phyloP scores from a whole-genome alignment of 2,797 vertebrate species.

The Hemitrygon akajei region DNA sequence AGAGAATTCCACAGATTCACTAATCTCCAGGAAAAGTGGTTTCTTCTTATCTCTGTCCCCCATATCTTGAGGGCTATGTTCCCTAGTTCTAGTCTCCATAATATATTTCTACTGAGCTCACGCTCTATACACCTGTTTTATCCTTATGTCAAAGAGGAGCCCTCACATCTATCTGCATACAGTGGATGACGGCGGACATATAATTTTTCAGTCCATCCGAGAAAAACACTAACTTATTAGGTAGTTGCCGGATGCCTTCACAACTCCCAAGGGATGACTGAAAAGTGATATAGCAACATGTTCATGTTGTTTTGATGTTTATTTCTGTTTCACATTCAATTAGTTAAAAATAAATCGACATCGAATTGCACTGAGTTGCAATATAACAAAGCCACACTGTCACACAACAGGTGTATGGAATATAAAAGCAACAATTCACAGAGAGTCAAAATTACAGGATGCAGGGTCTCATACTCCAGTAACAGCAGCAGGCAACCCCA shows the following conservation, averaged over 20 bases:
- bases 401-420: neutral
- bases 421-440: neutral
- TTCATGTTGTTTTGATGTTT: neutral
- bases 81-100: too few species aligned
- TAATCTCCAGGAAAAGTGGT: too few species aligned
- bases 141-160: too few species aligned
- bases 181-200: too few species aligned
- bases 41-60: too few species aligned
- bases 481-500: neutral
- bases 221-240: neutral
- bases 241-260: neutral
- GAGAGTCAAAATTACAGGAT: neutral
- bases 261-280: neutral
- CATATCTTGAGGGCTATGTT: too few species aligned
- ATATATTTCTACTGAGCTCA: too few species aligned
- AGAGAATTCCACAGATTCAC: too few species aligned
- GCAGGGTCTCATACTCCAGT: neutral
- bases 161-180: too few species aligned
- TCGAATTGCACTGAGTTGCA: neutral
- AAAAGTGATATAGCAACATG: neutral
- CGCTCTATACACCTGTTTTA: too few species aligned
- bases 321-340: slow-evolving; percentile 19
- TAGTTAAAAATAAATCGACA: slow-evolving; percentile 14
- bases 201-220: neutral
- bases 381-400: neutral